A percentile compares a stretch with the other conserved stretches of the same genome.
Evolutionary conservation across 2,888 invertebrate genomes (phyloP).

Genomic region (Neria commutata): DNA sequence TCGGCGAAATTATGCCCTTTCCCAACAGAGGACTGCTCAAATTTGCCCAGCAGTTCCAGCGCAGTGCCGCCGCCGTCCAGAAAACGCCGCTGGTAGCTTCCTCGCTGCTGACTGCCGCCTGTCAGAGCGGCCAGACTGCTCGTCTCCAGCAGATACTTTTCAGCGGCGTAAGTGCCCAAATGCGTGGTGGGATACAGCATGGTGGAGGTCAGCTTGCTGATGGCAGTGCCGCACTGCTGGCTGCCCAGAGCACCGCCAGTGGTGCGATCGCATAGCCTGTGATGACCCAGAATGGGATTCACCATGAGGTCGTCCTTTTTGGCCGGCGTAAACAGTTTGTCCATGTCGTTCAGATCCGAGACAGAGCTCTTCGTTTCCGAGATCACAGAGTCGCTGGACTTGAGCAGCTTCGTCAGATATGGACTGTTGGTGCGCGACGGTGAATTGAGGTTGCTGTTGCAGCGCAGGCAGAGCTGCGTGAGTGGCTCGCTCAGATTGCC

Average conservation of each 20-base stretch:
- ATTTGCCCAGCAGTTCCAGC: slow-evolving; percentile 46
- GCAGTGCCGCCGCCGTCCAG: slow-evolving; percentile 56
- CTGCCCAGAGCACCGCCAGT: slow-evolving; percentile 12
- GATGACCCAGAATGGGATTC: slow-evolving; percentile 66
- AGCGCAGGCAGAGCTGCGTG: slow-evolving; percentile 66
- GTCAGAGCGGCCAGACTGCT: slow-evolving; percentile 33
- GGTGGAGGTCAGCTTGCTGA: slow-evolving; percentile 34
- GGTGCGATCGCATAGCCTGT: slow-evolving; percentile 67
- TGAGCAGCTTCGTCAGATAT: slow-evolving; percentile 60
- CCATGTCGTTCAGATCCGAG: slow-evolving; percentile 59
- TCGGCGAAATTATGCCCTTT: slow-evolving; percentile 1
- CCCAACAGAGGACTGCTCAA: slow-evolving; percentile 24
- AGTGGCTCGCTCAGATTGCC: slow-evolving; percentile 44
- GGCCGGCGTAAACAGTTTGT: slow-evolving; percentile 57
- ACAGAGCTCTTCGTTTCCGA: slow-evolving; percentile 62
- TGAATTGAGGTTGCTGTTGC: slow-evolving; percentile 66
- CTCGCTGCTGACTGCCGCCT: slow-evolving; percentile 37
- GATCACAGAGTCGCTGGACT: slow-evolving; percentile 62
- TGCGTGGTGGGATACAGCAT: slow-evolving; percentile 48
- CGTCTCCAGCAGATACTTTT: slow-evolving; percentile 48
- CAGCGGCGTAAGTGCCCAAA: slow-evolving; percentile 46
- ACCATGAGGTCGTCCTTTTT: slow-evolving; percentile 62
- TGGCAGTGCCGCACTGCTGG: slow-evolving; percentile 20
- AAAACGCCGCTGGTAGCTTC: slow-evolving; percentile 48
- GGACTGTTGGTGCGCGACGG: slow-evolving; percentile 62